These are phyloP conservation scores for Acromyrmex charruanus DNA, from an alignment of 1,140 invertebrate genomes.

Conservation along the genomic window DNA sequence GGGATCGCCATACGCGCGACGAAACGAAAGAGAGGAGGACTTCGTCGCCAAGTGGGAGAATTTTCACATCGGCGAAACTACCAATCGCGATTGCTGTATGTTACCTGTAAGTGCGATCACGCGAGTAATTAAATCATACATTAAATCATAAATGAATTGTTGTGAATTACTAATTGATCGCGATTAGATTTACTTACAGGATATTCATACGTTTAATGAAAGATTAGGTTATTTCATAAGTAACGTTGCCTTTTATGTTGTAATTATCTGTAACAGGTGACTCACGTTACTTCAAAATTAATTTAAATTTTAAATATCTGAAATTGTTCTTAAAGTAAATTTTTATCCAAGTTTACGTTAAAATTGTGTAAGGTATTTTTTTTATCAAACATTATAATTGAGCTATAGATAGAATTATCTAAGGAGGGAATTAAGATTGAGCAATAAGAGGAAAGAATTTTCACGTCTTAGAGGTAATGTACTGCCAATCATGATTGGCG, in stretches of 20 bases:
- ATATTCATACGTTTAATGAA: not conserved
- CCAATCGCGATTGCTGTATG: constrained; percentile 71
- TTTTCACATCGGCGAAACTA: constrained; percentile 75
- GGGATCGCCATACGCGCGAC: constrained; percentile 27
- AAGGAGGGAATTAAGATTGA: not conserved
- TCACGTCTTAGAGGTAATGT: not conserved
- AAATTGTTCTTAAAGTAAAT: not conserved
- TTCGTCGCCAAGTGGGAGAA: constrained; percentile 66
- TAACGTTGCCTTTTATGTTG: not conserved
- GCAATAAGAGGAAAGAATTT: constrained; percentile 11
- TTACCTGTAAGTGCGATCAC: constrained; percentile 48
- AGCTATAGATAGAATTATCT: constrained; percentile 14
- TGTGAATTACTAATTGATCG: not conserved
- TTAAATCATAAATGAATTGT: constrained; percentile 11
- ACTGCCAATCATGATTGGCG: constrained; percentile 13
- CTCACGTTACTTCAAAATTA: not conserved
- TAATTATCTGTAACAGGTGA: not conserved
- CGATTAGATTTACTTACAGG: not conserved
- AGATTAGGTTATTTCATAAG: not conserved
- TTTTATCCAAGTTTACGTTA: not conserved
- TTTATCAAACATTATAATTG: not conserved
- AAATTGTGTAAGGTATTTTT: not conserved
- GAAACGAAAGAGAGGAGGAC: constrained; percentile 57
- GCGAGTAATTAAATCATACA: constrained; percentile 15
- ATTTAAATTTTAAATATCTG: constrained; percentile 3